Conservation (phyloP, 2,113 vertebrate species). For the Pan paniscus region DNA sequence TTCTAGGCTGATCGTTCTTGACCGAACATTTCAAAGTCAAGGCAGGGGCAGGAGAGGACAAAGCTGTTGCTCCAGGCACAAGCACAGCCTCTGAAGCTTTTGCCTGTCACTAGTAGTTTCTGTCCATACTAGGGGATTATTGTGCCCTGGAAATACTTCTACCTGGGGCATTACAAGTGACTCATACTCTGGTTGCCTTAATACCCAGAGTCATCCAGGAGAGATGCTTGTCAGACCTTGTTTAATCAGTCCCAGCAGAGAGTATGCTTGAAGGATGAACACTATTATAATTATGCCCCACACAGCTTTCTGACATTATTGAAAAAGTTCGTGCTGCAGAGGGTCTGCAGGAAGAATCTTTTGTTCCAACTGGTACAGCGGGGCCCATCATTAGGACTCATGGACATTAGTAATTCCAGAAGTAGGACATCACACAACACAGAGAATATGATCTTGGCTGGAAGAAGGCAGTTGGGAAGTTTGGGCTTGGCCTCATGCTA, state of each 20-base stretch:
- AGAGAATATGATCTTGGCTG: background rate
- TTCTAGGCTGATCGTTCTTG: constrained; percentile 72
- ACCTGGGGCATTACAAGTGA: constrained; percentile 53
- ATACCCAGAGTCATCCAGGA: constrained; percentile 64
- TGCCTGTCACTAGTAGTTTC: constrained; percentile 81
- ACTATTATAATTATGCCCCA: background rate
- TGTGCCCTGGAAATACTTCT: constrained; percentile 76
- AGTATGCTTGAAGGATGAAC: rapidly evolving
- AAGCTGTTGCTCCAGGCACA: constrained; percentile 77
- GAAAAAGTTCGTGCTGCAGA: background rate
- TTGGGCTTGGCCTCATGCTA: background rate
- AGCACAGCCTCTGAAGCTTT: constrained; percentile 79
- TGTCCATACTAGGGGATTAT: constrained; percentile 66
- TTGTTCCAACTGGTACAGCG: background rate
- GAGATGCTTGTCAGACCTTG: constrained; percentile 73
- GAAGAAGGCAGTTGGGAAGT: background rate
- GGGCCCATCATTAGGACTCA: background rate
- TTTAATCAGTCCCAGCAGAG: constrained; percentile 52
- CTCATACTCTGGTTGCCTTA: constrained; percentile 57
- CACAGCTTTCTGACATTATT: background rate
- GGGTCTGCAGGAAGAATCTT: background rate
- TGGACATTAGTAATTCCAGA: background rate
- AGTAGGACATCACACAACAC: background rate
- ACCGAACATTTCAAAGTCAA: constrained; percentile 79
- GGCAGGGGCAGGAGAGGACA: constrained; percentile 45